These are phyloP conservation scores for Neodiprion pinetum DNA, from an alignment of 1,140 invertebrate genomes.

Conservation along the genomic window DNA sequence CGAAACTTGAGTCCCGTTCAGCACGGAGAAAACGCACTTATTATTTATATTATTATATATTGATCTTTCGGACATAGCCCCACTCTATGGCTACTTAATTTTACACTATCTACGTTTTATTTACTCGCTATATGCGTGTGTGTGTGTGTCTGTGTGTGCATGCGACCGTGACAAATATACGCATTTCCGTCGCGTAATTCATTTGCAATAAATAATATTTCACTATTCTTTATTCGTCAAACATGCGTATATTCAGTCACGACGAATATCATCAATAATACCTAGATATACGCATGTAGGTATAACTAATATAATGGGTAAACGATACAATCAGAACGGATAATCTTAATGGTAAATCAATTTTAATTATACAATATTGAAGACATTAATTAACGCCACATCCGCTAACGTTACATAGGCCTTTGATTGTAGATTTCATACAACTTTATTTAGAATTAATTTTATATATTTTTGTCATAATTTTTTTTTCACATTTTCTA, in stretches of 20 bases:
- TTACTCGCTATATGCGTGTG: no score
- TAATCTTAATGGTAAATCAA: background rate
- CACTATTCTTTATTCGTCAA: background rate
- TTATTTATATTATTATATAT: background rate
- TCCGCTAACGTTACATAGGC: conserved; percentile 41
- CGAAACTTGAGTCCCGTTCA: conserved; percentile 21
- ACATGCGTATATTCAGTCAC: background rate
- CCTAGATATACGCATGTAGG: background rate
- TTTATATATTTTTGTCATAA: conserved; percentile 19
- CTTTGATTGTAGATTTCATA: conserved; percentile 43
- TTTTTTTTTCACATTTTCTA: conserved; percentile 21
- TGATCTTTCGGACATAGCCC: background rate
- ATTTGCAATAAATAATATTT: background rate
- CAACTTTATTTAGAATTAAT: conserved; percentile 24
- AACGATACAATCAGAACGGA: background rate
- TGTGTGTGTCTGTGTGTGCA: no score
- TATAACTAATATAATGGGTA: background rate
- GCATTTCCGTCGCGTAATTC: background rate
- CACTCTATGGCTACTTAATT: background rate
- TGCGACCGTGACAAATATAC: background rate
- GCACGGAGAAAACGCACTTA: conserved; percentile 13
- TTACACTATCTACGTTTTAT: no score
- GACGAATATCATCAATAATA: background rate
- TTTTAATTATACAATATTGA: conserved; percentile 35
- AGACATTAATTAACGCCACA: conserved; percentile 40